Evolutionary conservation across 64 coral and sea anemone species (phyloP).

Genomic region (Orbicella faveolata): DNA sequence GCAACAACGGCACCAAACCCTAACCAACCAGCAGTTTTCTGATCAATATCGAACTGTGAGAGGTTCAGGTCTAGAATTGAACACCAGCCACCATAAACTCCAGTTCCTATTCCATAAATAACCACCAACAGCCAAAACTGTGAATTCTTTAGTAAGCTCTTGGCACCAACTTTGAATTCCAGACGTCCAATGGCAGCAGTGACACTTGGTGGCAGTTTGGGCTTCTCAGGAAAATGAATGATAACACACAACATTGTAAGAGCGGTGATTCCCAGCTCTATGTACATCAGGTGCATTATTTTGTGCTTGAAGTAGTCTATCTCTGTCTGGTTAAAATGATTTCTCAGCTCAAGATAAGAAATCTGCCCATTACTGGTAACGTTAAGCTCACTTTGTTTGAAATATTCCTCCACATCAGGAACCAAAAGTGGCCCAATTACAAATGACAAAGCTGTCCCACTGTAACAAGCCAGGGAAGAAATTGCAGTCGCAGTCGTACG

Average conservation of each 20-base stretch:
- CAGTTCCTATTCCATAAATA: constrained; percentile 90
- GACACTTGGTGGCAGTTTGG: constrained; percentile 76
- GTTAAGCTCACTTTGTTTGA: background rate
- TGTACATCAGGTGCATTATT: constrained; percentile 81
- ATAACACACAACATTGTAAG: constrained; percentile 68
- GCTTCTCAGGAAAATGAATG: constrained; percentile 91
- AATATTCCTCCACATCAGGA: constrained; percentile 35
- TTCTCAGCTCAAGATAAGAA: constrained; percentile 45
- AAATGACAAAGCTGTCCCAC: constrained; percentile 88
- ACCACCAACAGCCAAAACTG: constrained; percentile 88
- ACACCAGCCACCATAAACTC: constrained; percentile 96
- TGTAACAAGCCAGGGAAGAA: constrained; percentile 83
- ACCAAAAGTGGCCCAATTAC: constrained; percentile 76
- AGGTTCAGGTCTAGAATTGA: constrained; percentile 90
- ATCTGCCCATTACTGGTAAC: background rate
- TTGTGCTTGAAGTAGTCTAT: constrained; percentile 25
- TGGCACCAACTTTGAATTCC: constrained; percentile 80
- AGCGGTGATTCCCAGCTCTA: constrained; percentile 55
- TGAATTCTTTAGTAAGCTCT: constrained; percentile 71
- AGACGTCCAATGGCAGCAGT: constrained; percentile 95
- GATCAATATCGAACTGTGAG: constrained; percentile 72
- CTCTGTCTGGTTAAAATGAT: constrained; percentile 40
- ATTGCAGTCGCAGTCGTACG: constrained; percentile 88
- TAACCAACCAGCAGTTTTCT: constrained; percentile 83
- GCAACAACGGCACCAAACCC: constrained; percentile 89